Base-by-base conservation (phyloP, 1,140 invertebrate species). In the Bombus polaris region DNA sequence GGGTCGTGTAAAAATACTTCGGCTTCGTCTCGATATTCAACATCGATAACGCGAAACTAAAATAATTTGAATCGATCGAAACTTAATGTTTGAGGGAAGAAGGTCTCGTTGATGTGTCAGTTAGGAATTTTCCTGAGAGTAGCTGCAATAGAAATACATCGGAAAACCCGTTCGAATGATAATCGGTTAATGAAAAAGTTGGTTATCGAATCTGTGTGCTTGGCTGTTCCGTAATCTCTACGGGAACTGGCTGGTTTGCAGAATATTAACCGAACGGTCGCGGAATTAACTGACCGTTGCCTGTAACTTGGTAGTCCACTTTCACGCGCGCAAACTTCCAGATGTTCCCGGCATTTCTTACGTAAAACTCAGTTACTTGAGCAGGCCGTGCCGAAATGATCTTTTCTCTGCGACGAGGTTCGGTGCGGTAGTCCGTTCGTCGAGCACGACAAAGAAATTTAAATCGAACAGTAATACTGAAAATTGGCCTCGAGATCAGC, bases 201-300 rank as follows among this genome's bases (percentile, higher is more conserved):
- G 68, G 42, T 32, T 3, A 4, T n/a, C 3, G 25, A n/a, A 59
- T n/a, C 37, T 57, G 12, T 2, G 35, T 32, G 32, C 9, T n/a
- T 18, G 77, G 28, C 28, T 12, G 44, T 85, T 74, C 84, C 79
- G 84, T 35, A 79, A 85, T 85, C 70, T 76, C 32, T 28, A 77
- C 35, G 35, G 44, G 84, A 81, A 81, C 79, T 71, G 79, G 71
- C 71, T 72, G 37, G 28, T 88, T 92, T 89, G 92, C 89, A 87
- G 88, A 91, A 91, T 91, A 93, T 94, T 94, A 94, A 93, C 89
- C 79, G 83, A 90, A 77, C 85, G 83, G 90, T 87, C 87, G 90
- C 90, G 83, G 89, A 92, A 92, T 94, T 92, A 94, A 94, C 93
- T 94, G 93, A 94, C 92, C 93, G 92, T 94, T 94, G 87, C 91